phyloP scores from a whole-genome alignment of 2,797 vertebrate genomes.

The Propithecus deckenii region DNA sequence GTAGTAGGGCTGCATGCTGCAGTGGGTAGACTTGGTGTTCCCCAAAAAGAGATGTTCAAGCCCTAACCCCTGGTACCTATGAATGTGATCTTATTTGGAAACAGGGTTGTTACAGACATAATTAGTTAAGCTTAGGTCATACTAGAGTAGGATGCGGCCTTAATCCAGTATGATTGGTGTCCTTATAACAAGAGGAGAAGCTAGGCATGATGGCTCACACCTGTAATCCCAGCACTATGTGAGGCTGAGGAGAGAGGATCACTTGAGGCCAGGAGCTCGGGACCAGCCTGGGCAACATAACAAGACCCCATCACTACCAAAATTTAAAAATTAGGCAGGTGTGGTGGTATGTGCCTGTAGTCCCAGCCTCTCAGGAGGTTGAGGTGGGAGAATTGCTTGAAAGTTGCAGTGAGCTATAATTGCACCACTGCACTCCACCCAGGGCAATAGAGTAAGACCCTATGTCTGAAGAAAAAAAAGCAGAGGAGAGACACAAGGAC shows the following conservation, averaged over 20 bases:
- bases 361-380: not conserved
- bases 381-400: not conserved
- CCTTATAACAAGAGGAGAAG: not conserved
- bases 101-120: not conserved
- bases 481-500: not conserved
- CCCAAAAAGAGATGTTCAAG: not conserved
- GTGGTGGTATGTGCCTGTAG: not conserved
- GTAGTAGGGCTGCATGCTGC: not conserved
- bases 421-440: not conserved
- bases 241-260: not conserved
- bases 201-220: not conserved
- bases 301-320: not conserved
- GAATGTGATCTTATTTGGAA: not conserved
- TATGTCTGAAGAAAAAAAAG: not conserved
- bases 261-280: not conserved
- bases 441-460: not conserved
- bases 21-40: not conserved
- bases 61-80: not conserved
- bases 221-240: not conserved
- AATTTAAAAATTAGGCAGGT: not conserved
- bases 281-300: not conserved
- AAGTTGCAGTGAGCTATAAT: not conserved
- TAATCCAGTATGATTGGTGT: not conserved
- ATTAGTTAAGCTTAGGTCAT: not conserved
- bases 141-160: not conserved